Conservation (phyloP, 2,113 vertebrate species). For the Macroglossus sobrinus region DNA sequence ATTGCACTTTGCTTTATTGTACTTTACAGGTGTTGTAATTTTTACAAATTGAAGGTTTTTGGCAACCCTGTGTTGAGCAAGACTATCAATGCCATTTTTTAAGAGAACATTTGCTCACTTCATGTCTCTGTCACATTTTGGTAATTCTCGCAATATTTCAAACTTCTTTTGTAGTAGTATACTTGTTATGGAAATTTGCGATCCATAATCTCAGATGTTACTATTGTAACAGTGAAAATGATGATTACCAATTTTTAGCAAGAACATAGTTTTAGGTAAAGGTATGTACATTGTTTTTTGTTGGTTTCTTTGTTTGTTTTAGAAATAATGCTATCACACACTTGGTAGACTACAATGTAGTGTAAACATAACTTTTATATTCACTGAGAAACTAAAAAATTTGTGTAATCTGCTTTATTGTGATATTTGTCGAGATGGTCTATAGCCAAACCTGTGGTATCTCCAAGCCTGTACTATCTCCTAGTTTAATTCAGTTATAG, state of each 20-base stretch:
- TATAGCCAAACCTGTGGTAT: background rate
- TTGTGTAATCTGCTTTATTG: background rate
- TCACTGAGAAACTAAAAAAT: background rate
- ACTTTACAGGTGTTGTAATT: background rate
- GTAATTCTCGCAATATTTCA: background rate
- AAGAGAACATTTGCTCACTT: too few species aligned
- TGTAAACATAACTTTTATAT: background rate
- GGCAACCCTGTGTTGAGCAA: background rate
- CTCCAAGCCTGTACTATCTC: background rate
- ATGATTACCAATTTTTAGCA: background rate
- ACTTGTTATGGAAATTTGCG: background rate
- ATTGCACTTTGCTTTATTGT: background rate
- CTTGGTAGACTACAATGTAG: background rate
- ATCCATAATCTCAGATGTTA: background rate
- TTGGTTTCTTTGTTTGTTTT: background rate
- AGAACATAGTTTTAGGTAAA: background rate
- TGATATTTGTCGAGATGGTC: background rate
- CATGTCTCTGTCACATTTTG: background rate
- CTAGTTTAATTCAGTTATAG: background rate
- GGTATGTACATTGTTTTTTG: too few species aligned
- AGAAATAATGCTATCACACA: background rate
- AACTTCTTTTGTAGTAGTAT: background rate
- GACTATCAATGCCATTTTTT: background rate
- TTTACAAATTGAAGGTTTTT: background rate
- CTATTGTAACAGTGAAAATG: background rate